Percentiles rank a stretch among this genome's conserved stretches.
These are phyloP conservation scores for Lobophora halterata DNA, from an alignment of 2,888 invertebrate genomes.

Conservation along the genomic window DNA sequence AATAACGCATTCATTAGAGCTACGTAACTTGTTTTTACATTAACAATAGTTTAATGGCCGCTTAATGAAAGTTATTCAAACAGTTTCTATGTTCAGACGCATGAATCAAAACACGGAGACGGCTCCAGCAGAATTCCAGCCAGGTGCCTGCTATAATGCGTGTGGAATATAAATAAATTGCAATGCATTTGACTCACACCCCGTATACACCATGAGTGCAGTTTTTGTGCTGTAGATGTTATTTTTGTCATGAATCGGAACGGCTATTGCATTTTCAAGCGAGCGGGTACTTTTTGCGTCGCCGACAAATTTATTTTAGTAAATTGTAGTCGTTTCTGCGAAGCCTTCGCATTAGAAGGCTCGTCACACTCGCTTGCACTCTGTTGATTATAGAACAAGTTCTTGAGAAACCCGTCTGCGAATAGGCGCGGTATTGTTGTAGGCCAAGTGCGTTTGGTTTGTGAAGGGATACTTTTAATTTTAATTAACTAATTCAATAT, in stretches of 20 bases:
- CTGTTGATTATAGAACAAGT: slow-evolving; percentile 1
- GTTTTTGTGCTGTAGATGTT: slow-evolving; percentile 36
- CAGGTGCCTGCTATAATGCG: slow-evolving; percentile 30
- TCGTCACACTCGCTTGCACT: neutral
- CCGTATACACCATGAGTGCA: slow-evolving; percentile 28
- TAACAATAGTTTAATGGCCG: slow-evolving; percentile 16
- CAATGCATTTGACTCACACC: slow-evolving; percentile 38
- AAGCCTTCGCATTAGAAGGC: neutral
- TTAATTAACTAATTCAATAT: too few species aligned
- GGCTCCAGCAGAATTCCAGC: slow-evolving; percentile 16
- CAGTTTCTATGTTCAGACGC: slow-evolving; percentile 9
- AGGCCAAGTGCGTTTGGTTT: slow-evolving; percentile 3
- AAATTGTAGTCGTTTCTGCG: slow-evolving; percentile 6
- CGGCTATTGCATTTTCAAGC: slow-evolving; percentile 14
- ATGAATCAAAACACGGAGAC: slow-evolving; percentile 21
- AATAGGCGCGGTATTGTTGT: neutral
- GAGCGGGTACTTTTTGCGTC: slow-evolving; percentile 15
- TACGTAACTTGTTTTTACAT: slow-evolving; percentile 10
- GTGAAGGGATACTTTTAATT: slow-evolving; percentile 1
- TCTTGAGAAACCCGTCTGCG: slow-evolving; percentile 3
- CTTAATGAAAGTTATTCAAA: slow-evolving; percentile 14
- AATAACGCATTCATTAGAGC: neutral
- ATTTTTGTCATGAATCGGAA: slow-evolving; percentile 32
- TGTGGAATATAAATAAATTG: slow-evolving; percentile 53
- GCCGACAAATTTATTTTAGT: slow-evolving; percentile 1